These are phyloP conservation scores for Caenorhabditis briggsae DNA, from an alignment of 1,140 invertebrate genomes.

Conservation along the genomic window DNA sequence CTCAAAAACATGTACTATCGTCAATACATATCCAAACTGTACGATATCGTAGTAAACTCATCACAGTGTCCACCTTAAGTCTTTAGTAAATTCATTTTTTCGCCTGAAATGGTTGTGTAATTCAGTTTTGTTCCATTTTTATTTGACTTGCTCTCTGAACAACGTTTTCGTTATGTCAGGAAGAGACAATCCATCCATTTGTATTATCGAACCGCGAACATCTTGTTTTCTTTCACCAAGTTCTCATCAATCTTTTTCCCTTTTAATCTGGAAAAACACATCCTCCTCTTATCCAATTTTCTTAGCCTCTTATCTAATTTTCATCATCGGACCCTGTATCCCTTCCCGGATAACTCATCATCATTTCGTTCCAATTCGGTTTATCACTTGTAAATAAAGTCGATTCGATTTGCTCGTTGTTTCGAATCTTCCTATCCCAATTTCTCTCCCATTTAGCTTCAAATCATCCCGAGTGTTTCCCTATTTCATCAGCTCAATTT, in stretches of 20 bases:
- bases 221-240: neutral
- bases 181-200: neutral
- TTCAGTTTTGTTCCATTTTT: slow-evolving; percentile 24
- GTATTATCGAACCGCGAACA: neutral
- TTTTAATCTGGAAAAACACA: neutral
- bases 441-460: neutral
- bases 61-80: neutral
- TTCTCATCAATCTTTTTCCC: neutral
- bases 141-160: neutral
- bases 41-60: neutral
- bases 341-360: too few relatives aligned
- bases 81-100: neutral
- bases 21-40: slow-evolving; percentile 14
- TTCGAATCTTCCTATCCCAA: neutral
- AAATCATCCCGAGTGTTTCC: slow-evolving; percentile 16
- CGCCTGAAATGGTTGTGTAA: neutral
- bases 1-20: slow-evolving; percentile 44
- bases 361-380: neutral
- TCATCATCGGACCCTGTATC: neutral
- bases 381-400: slow-evolving; percentile 43
- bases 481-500: slow-evolving; percentile 12
- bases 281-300: neutral
- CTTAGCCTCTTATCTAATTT: neutral
- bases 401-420: neutral
- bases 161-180: too few relatives aligned